These are phyloP conservation scores for Pyrrhosoma nymphula DNA, from an alignment of 2,888 invertebrate species.

Conservation along the genomic window DNA sequence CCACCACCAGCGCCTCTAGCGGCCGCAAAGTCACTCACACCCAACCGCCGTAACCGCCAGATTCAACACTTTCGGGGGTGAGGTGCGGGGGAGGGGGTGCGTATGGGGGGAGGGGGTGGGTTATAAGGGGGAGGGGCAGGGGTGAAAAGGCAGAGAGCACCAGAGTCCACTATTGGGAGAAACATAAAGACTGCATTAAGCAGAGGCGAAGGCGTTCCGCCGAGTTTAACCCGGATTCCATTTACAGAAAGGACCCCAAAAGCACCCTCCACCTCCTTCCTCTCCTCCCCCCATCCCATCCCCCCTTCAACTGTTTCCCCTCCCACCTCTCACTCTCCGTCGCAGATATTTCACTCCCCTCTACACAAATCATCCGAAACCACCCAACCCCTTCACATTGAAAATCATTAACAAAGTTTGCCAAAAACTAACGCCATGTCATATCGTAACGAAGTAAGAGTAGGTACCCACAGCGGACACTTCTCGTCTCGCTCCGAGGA, in stretches of 20 bases:
- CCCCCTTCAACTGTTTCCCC: background rate
- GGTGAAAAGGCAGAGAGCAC: background rate
- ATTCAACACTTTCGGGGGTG: background rate
- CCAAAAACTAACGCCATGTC: background rate
- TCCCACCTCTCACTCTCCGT: no score
- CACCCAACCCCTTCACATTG: no score
- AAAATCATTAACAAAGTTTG: background rate
- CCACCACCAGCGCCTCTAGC: no score
- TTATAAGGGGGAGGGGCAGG: background rate
- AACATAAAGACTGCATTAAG: conserved; percentile 62
- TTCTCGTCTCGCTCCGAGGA: no score
- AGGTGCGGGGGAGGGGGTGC: no score
- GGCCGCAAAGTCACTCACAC: background rate
- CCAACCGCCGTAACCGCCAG: background rate
- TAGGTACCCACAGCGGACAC: no score
- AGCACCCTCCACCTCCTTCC: no score
- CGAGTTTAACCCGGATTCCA: conserved; percentile 53
- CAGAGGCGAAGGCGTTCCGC: conserved; percentile 30
- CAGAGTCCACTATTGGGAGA: conserved; percentile 63
- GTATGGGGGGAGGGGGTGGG: background rate
- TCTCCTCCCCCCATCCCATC: background rate
- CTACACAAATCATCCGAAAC: no score
- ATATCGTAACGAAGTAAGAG: no score
- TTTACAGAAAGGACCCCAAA: conserved; percentile 4
- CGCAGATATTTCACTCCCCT: no score